These are phyloP conservation scores for Chinchilla lanigera DNA, from an alignment of 2,113 vertebrate species.

Conservation along the genomic window DNA sequence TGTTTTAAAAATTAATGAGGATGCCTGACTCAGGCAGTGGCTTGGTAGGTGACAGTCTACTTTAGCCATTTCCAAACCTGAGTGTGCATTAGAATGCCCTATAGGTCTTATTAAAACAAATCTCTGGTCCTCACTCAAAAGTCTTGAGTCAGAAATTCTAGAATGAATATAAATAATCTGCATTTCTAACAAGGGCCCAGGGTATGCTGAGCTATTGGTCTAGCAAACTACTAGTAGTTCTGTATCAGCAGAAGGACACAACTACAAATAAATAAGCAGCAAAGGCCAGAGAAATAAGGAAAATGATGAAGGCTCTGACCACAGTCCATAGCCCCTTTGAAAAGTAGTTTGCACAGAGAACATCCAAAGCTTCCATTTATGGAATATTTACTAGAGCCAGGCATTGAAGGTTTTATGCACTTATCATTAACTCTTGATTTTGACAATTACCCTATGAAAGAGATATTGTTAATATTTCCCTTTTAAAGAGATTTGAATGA, in stretches of 20 bases:
- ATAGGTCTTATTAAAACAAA: background rate
- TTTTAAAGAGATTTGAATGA: background rate
- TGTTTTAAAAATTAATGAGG: background rate
- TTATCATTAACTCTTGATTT: background rate
- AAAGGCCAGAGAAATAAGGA: background rate
- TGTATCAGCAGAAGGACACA: background rate
- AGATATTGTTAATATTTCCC: background rate
- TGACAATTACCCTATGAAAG: background rate
- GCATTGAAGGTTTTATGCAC: background rate
- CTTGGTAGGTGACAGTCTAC: background rate
- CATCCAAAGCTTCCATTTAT: background rate
- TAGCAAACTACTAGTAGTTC: no score
- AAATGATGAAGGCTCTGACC: background rate
- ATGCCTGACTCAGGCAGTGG: background rate
- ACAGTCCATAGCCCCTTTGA: background rate
- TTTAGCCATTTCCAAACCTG: background rate
- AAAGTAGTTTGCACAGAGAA: background rate
- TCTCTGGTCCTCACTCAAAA: background rate
- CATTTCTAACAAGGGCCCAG: slow-evolving; percentile 3
- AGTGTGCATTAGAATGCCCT: background rate
- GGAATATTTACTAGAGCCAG: background rate
- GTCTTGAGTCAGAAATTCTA: background rate
- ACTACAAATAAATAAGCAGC: background rate
- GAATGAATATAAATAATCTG: background rate
- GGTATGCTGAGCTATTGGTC: background rate